Base-by-base conservation (phyloP, 1,140 invertebrate species). In the Bombus waltoni region DNA sequence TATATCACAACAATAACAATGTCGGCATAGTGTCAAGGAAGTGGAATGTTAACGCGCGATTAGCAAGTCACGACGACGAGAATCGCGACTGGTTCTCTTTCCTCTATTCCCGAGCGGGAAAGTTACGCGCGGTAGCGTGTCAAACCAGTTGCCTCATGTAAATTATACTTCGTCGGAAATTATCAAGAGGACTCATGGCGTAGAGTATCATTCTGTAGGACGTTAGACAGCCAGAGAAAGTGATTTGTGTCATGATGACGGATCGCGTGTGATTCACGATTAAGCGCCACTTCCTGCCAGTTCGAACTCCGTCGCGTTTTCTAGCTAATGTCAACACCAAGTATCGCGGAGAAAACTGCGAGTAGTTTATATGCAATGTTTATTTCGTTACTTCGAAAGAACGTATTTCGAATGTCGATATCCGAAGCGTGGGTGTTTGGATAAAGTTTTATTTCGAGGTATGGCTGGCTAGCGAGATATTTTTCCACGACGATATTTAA, bases 161-260 rank as follows among this genome's bases (percentile, higher is more conserved):
- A 85, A 85, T 85, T 81, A 74, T 59, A 42, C 71, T 42, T 65
- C 15, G 11, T 32, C 77, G 57, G 38, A 4, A 9, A 74, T 66
- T 65, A 85, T 65, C 57, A 35, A 53, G 77, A 25, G 44, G 44
- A 74, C 44, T 38, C 47, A 3, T 22, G 28, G 22, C 47, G 38
- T 28, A 53, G 28, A 47, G 42, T 73, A 35, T 73, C 35, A 10
- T 65, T 73, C 57, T 5, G 32, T 32, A 10, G 15, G n/a, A 71
- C 75, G 47, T 62, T 59, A 53, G 81, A 42, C 68, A 42, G n/a
- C 32, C 77, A 42, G 83, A 85, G 83, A 85, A 81, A 85, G 83
- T 85, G 83, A 85, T 81, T 81, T 65, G 59, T 44, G 57, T 22
- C 42, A 10, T 11, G 65, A 72, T 62, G 53, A 79, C 32, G 4